Percentiles rank a stretch among this genome's conserved stretches.
phyloP scores from a whole-genome alignment of 2,888 invertebrate genomes.

The Erynnis tages region DNA sequence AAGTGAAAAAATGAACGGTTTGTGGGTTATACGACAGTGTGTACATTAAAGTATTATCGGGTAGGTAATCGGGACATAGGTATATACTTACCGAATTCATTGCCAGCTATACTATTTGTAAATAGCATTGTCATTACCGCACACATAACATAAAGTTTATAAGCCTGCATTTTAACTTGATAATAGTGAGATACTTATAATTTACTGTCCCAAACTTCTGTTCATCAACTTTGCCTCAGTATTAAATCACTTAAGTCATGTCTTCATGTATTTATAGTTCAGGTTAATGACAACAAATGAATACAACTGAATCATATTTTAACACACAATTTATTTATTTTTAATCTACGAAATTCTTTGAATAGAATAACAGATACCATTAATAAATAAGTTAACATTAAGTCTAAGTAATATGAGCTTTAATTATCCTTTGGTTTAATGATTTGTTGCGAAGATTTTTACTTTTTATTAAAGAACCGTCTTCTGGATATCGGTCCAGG shows the following conservation, averaged over 20 bases:
- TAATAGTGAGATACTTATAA: not conserved
- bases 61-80: too few species aligned
- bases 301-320: not conserved
- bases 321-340: slow-evolving; percentile 14
- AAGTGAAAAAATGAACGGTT: too few species aligned
- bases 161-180: not conserved
- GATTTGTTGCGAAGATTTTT: not conserved
- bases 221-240: too few species aligned
- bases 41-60: too few species aligned
- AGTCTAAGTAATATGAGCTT: not conserved
- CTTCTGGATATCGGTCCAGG: not conserved
- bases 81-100: not conserved
- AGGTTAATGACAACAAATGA: not conserved
- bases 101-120: not conserved
- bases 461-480: not conserved
- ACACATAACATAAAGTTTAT: not conserved
- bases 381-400: slow-evolving; percentile 18
- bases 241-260: not conserved
- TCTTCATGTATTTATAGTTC: not conserved
- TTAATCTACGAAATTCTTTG: not conserved
- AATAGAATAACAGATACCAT: not conserved
- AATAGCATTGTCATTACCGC: not conserved
- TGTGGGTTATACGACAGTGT: too few species aligned
- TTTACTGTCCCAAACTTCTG: not conserved
- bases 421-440: slow-evolving; percentile 9